Conservation (phyloP, 2,797 vertebrate species). For the Babyrousa celebensis region DNA sequence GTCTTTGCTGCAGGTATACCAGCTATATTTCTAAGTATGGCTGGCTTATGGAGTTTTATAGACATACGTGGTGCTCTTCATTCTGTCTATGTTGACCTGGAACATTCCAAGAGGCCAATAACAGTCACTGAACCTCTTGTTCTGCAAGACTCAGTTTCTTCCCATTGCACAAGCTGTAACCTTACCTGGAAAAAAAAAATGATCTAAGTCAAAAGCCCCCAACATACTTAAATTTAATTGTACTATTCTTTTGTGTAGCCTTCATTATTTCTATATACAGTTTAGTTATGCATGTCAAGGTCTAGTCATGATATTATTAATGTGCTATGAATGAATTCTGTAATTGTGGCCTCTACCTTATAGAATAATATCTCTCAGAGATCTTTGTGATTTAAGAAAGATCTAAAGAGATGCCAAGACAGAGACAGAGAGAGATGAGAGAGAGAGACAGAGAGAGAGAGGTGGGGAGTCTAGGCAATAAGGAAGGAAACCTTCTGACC, state of each 20-base stretch:
- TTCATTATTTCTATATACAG: conserved; percentile 30
- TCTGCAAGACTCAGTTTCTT: neutral
- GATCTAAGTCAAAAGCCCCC: conserved; percentile 39
- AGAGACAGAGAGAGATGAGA: neutral
- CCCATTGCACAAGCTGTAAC: neutral
- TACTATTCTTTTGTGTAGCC: neutral
- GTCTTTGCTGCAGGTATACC: neutral
- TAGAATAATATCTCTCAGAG: conserved; percentile 6
- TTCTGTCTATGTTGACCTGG: conserved; percentile 7
- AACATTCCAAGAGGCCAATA: neutral
- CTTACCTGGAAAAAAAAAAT: conserved; percentile 20
- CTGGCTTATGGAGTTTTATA: neutral
- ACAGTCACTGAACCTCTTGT: neutral
- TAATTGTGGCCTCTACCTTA: neutral
- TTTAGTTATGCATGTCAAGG: conserved; percentile 17
- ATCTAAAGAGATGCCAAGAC: neutral
- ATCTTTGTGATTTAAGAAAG: neutral
- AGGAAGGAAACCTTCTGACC: conserved; percentile 48
- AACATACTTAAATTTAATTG: conserved; percentile 57
- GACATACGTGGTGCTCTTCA: neutral
- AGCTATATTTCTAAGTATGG: neutral
- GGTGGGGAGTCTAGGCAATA: neutral
- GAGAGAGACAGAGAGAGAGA: neutral
- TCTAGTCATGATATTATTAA: conserved; percentile 58
- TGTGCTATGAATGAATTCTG: conserved; percentile 49